Percentiles rank a stretch among this genome's conserved stretches.
Conservation (phyloP, 2,113 vertebrate species). For the Mugil cephalus region DNA sequence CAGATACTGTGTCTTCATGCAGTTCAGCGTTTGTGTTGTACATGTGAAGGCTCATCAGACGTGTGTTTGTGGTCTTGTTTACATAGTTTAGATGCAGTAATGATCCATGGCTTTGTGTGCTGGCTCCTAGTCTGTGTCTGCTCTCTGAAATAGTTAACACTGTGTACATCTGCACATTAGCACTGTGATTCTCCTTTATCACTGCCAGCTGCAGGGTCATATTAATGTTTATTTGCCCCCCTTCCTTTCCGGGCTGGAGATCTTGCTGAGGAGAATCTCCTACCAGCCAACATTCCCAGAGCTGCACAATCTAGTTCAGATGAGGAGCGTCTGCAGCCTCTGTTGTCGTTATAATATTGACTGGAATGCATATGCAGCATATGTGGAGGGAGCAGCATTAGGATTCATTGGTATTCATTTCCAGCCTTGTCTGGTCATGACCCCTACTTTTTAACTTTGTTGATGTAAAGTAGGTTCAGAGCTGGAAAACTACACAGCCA, state of each 20-base stretch:
- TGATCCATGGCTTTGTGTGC: slow-evolving; percentile 19
- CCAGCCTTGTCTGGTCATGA: too few species aligned
- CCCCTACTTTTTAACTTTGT: too few species aligned
- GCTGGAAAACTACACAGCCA: too few species aligned
- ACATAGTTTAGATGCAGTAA: slow-evolving; percentile 32
- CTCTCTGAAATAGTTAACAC: slow-evolving; percentile 21
- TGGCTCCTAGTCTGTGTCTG: neutral
- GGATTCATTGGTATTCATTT: too few species aligned
- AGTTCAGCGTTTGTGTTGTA: neutral
- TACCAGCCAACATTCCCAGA: neutral
- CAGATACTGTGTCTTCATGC: neutral
- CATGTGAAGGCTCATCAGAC: slow-evolving; percentile 20
- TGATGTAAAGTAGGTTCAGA: too few species aligned
- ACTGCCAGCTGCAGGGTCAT: slow-evolving; percentile 49
- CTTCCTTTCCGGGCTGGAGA: neutral
- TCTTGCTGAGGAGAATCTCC: slow-evolving; percentile 22
- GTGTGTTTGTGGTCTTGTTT: slow-evolving; percentile 34
- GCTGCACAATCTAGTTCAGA: too few species aligned
- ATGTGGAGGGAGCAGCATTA: too few species aligned
- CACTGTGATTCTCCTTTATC: slow-evolving; percentile 55
- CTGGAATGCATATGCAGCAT: too few species aligned
- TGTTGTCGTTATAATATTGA: too few species aligned
- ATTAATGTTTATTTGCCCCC: slow-evolving; percentile 23
- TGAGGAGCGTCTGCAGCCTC: too few species aligned
- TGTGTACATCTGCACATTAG: slow-evolving; percentile 79